These are phyloP conservation scores for Agrochola circellaris DNA, from an alignment of 2,888 invertebrate genomes.

Conservation along the genomic window DNA sequence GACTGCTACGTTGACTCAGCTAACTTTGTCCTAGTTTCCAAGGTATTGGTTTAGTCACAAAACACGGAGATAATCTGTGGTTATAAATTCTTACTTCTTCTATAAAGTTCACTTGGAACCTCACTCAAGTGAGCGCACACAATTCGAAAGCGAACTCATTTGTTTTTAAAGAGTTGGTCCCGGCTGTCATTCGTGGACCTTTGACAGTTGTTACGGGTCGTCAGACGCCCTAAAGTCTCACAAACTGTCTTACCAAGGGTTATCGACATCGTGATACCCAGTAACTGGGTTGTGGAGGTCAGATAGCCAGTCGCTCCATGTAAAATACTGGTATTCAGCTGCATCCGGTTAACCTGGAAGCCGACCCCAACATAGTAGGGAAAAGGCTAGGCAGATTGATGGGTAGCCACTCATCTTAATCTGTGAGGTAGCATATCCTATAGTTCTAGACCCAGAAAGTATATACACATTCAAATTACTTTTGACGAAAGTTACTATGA, in stretches of 20 bases:
- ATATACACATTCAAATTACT: not conserved
- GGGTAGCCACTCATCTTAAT: not conserved
- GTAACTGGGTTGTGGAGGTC: too few species aligned
- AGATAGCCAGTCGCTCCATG: too few species aligned
- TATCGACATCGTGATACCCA: too few species aligned
- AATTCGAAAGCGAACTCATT: not conserved
- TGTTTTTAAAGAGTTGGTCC: not conserved
- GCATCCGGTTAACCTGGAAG: too few species aligned
- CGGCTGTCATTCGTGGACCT: too few species aligned
- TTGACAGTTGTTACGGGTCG: too few species aligned
- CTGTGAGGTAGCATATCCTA: not conserved
- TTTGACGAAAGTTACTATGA: not conserved
- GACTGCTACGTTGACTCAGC: constrained; percentile 35
- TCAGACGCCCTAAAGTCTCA: too few species aligned
- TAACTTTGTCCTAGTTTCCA: constrained; percentile 12
- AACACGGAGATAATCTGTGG: constrained; percentile 1
- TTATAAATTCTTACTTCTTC: not conserved
- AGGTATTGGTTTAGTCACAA: constrained; percentile 29
- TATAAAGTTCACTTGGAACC: not conserved
- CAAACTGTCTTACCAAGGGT: too few species aligned
- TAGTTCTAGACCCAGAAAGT: not conserved
- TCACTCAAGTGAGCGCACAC: not conserved
- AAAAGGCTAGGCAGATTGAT: too few species aligned
- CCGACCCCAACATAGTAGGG: too few species aligned
- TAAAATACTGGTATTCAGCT: too few species aligned